phyloP scores from a whole-genome alignment of 2,797 vertebrate species.

The Paguma larvata region DNA sequence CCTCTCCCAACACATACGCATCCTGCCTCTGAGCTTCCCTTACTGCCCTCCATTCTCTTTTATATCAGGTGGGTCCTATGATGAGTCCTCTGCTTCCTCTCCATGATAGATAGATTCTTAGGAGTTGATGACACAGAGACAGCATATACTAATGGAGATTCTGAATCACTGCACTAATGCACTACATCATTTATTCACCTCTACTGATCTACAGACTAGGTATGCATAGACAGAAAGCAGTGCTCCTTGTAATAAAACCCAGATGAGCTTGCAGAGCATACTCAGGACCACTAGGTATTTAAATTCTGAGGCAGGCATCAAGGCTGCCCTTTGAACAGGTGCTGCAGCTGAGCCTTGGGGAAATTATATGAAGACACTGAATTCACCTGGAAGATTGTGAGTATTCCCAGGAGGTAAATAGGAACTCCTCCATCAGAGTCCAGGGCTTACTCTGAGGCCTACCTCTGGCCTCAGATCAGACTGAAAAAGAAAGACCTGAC shows the following conservation, averaged over 20 bases:
- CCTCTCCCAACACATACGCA: neutral
- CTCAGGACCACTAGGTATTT: neutral
- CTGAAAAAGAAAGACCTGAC: neutral
- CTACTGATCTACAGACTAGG: neutral
- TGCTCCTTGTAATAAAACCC: neutral
- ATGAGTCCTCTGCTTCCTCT: neutral
- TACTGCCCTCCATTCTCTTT: fast-evolving
- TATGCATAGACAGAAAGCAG: neutral
- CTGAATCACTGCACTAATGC: neutral
- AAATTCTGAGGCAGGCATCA: neutral
- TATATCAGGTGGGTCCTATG: neutral
- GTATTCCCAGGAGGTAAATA: neutral
- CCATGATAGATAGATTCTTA: neutral
- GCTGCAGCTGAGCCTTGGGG: neutral
- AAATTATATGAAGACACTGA: neutral
- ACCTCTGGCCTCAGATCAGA: neutral
- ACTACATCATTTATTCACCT: neutral
- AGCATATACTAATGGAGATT: neutral
- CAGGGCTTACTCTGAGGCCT: neutral
- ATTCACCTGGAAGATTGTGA: neutral
- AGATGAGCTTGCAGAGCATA: neutral
- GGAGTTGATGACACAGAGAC: neutral
- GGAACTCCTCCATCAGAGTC: neutral
- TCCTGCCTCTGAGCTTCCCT: neutral
- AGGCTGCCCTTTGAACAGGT: constrained; percentile 49